Evolutionary conservation across 2,113 vertebrate genomes (phyloP).

Genomic region (Heterocephalus glaber): DNA sequence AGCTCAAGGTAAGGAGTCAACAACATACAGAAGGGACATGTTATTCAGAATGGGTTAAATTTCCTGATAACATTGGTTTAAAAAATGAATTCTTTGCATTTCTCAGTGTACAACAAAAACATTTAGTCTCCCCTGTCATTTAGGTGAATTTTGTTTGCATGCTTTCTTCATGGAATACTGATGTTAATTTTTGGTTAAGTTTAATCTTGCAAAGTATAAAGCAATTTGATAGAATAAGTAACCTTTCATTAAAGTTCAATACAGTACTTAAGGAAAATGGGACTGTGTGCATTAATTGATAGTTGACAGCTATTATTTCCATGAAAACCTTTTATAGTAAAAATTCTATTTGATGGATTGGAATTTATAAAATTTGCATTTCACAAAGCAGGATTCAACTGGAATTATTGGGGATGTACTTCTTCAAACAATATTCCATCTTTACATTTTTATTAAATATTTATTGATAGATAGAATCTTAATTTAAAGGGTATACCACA

Average conservation of each 20-base stretch:
- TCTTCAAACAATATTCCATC: conserved; percentile 72
- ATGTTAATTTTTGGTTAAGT: conserved; percentile 88
- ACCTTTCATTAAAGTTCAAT: conserved; percentile 88
- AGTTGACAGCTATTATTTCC: conserved; percentile 89
- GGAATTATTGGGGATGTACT: conserved; percentile 62
- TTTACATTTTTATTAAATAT: conserved; percentile 74
- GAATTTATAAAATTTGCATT: conserved; percentile 86
- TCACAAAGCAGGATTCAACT: conserved; percentile 80
- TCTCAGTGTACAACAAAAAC: conserved; percentile 82
- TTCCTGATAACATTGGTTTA: background rate
- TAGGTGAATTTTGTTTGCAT: conserved; percentile 84
- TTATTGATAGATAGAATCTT: conserved; percentile 70
- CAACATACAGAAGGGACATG: background rate
- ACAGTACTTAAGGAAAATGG: conserved; percentile 84
- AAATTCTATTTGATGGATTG: conserved; percentile 87
- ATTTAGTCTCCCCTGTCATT: conserved; percentile 80
- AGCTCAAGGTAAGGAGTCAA: background rate
- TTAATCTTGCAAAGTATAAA: conserved; percentile 85
- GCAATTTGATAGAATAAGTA: conserved; percentile 86
- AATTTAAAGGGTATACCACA: conserved; percentile 58
- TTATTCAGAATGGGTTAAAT: conserved; percentile 57
- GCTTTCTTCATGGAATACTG: conserved; percentile 82
- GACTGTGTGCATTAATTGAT: conserved; percentile 87
- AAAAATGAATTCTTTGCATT: conserved; percentile 69
- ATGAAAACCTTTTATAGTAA: conserved; percentile 83